Evolutionary conservation across 2,113 vertebrate genomes (phyloP), one percentile per base, ranked within the genome.

Genomic region (Tilapia sparmanii): DNA sequence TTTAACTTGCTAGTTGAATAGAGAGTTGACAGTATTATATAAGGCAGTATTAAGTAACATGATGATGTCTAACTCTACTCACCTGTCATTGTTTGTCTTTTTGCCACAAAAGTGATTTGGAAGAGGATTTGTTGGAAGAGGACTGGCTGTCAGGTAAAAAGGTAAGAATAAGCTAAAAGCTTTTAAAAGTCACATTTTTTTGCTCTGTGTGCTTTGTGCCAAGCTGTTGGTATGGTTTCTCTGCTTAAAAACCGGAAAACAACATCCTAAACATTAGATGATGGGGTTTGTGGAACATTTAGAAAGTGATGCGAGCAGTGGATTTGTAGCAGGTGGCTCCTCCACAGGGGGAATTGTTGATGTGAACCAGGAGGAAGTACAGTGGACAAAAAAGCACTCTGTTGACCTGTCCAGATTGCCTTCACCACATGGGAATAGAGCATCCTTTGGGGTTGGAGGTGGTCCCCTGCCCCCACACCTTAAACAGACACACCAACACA

Each of bases 101-200:
- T 89, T 31, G 95, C 4, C 93, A 87, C 54, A 7, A 80, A 85
- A 99, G 99, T 95, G 99, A 99, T 94, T 96, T 99, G 80, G 99
- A 99, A 94, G 98, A 98, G 80, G 98, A 99, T 87, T 97, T 99
- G 89, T 97, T 99, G 85, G 97, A 97, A 91, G 99, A 99, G 84
- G 98, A 99, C 93, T 97, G 98, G 93, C 94, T 98, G 5, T 94
- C 97, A 84, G 96, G 96, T 81, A 99, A 99, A 97, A 99, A 99
- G 98, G 99, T 99, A 96, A 97, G 95, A 87, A 42, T 33, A 84
- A 88, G 76, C 13, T 63, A 87, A 80, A 78, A 18, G 6, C 42
- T 9, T n/a, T 31, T 18, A 19, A 15, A 15, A 86, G 16, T 63
- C 26, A 4, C 7, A 15, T 38, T 80, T 35, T 89, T 11, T 81